Evolutionary conservation across 2,113 vertebrate genomes (phyloP), one percentile per base, ranked within the genome.

Genomic region (Xenopus laevis): DNA sequence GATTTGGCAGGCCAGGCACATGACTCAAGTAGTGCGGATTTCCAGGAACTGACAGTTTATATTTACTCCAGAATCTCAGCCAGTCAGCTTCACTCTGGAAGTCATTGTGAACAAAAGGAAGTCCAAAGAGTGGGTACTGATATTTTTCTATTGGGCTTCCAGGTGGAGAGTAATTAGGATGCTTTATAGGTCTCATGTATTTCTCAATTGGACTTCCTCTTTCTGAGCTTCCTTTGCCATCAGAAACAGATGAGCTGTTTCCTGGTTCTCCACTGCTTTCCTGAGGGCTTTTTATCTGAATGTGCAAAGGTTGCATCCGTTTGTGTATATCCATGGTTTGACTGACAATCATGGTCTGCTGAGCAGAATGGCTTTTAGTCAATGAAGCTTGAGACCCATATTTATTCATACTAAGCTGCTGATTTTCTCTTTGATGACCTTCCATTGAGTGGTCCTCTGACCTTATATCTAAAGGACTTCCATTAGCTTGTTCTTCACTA

Each of bases 21-120:
- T 94, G 92, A 88, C 94, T 89, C 71, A 98, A 92, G 89, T 97
- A 97, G 88, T 94, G 94, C 84, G 86, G 94, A 91, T 91, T 98
- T 89, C 92, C 95, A 91, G 89, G 95, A 90, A 91, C 92, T 16
- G 96, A 94, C 93, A 99, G 96, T 91, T 99, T 99, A 88, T 98
- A 98, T 89, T 98, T 98, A 94, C 95, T 97, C 97, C 97, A 99
- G 92, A 99, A 98, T 84, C 96, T 89, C 84, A 99, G 92, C 97
- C 97, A 99, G 79, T 99, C 97, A 27, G 95, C 92, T 87, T 99
- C 97, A 74, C 91, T 96, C 84, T 97, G 95, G 89, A 98, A 92
- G 88, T 98, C 96, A 78, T 93, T 92, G 91, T 93, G 87, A 89
- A 95, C 92, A 78, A 98, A 91, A 0, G 96, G 96, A 86, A 98